Evolutionary conservation across 2,888 invertebrate genomes (phyloP), one percentile per base, ranked within the genome.

Genomic region (Andrena flavipes): DNA sequence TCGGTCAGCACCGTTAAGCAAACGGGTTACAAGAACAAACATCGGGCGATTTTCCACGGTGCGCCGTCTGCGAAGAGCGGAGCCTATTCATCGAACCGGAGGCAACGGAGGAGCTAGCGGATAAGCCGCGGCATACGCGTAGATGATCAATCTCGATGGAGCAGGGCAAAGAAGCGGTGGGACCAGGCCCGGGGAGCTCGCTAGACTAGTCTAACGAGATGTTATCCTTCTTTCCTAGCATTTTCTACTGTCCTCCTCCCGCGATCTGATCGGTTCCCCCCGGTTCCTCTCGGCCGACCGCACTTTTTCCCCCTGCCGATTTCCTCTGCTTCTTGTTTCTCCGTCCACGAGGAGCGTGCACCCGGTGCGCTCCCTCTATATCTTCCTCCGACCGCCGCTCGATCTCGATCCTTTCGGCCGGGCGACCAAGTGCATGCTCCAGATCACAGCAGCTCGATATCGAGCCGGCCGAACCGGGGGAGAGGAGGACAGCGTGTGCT

Each of bases 171-270:
- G 90, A 90, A 85, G 74, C 64, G 86, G 72, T 70, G 82, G 84
- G 68, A 80, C 80, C 73, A 85, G 75, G 82, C 82, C 67, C 76
- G 68, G 80, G 23, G 83, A 91, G 86, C 90, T 90, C 84, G 90
- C 90, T 90, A 87, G 90, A 92, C 92, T 91, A 90, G 92, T 92
- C 91, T 89, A 91, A 92, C 92, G 87, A 91, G 91, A 90, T 91
- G 87, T 89, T 89, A 90, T 91, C 85, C 85, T 87, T 80, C 79
- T 87, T 85, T 87, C 84, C 86, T 84, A 84, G 85, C 87, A 87
- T 90, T 89, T 88, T 87, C 87, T 82, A 63, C 78, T 35, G 73
- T 85, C 84, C 80, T 85, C 64, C 62, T 86, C 80, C 63, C 64
- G 64, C 76, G 74, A 79, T 88, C 82, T 23, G 78, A 86, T 85